Base-by-base conservation (phyloP, 1,140 invertebrate genomes). In the Eriocheir sinensis region DNA sequence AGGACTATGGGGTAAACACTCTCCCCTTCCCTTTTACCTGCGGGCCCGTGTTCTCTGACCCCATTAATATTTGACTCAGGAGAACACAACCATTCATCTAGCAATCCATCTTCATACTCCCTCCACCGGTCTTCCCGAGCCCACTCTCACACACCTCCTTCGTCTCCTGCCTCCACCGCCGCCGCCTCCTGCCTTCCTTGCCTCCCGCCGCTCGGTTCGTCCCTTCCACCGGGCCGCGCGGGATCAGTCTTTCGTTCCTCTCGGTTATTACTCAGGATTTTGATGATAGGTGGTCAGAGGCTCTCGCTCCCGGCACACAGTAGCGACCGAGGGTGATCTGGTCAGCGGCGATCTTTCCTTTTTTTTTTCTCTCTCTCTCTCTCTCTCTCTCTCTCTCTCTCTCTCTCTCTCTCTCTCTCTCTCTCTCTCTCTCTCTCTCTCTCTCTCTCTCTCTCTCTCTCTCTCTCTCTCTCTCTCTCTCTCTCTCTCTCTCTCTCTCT, bases 261-360 rank as follows among this genome's bases (percentile, higher is more conserved):
- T n/a, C 60, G 21, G 60, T n/a, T 21, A 72, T 72, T 72, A 72
- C 60, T n/a, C 60, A 72, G n/a, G n/a, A 21, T 72, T 72, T 72
- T 72, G 60, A 72, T 72, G 60, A 72, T 72, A 72, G 60, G 60
- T 72, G 60, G 60, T 72, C 60, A 72, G 60, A 72, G 21, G n/a
- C 12, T 72, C 60, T 72, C 27, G 60, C 60, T 72, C 60, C 60
- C 60, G 60, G 60, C 86, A 89, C 40, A 89, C 86, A 89, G 86
- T 89, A 89, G 86, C 86, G 86, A 48, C 40, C 86, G 41, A 30
- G 44, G 86, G 86, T 89, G 86, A 48, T 89, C 86, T 44, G 86
- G 86, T 44, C 86, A 41, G 40, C 40, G 15, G 40, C 27, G 27
- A n/a, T 34, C 32, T 86, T 86, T 89, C 27, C 41, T 89, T 41